Evolutionary conservation across 1,140 invertebrate species (phyloP), one percentile per base, ranked within the genome.

Genomic region (Drosophila malerkotliana): DNA sequence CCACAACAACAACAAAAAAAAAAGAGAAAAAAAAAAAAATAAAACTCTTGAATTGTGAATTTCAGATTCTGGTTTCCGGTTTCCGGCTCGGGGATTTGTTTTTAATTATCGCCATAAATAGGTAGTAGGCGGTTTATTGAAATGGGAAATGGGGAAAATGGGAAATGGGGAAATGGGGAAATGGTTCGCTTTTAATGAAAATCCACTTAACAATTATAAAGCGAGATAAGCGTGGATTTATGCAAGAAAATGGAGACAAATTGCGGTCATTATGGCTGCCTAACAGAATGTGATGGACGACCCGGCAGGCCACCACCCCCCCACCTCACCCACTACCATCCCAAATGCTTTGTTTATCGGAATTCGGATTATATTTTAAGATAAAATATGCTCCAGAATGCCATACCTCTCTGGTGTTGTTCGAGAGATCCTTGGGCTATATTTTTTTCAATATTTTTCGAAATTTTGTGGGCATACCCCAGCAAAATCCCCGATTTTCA

Each of bases 41-140:
- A 28, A 32, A 18, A 18, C 58, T 54, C 49, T 49, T 12, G 26
- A 51, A 59, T 51, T 49, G 12, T 28, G 28, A 12, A 44, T 6
- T 44, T 7, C 39, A 7, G 37, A 10, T 39, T 9, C 12, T 3
- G 39, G n/a, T 15, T 15, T 41, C 12, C n/a, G 39, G n/a, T 15
- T 15, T 41, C 57, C 14, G 21, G 9, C 21, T 9, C 2, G 37
- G 39, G 54, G 47, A 63, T 51, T 63, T n/a, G 44, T 44, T 62
- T 51, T 67, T 67, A 67, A 67, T 64, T 67, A 34, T 52, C n/a
- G 28, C 59, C 47, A 67, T 67, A 44, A 67, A 67, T 67, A 67
- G 59, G 63, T 44, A 34, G 26, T 26, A 34, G n/a, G 34, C 26
- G 12, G 34, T 63, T 63, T 51, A 67, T 67, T 24, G 63, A 52